These are phyloP conservation scores for Smutsia gigantea DNA, from an alignment of 2,797 vertebrate genomes.

Conservation along the genomic window DNA sequence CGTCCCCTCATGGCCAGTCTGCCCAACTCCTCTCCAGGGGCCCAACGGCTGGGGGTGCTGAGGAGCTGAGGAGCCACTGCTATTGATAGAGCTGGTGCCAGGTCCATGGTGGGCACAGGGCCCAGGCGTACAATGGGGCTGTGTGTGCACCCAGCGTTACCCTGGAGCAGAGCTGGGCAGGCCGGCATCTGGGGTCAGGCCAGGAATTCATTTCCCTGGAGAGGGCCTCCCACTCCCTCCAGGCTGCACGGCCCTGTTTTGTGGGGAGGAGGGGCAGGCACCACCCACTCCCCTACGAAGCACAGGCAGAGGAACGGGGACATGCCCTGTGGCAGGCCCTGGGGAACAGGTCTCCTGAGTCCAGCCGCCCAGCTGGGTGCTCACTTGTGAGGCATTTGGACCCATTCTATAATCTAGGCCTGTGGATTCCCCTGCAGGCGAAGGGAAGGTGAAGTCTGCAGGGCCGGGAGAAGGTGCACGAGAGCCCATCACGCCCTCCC, in stretches of 20 bases:
- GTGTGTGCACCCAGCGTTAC: conserved; percentile 72
- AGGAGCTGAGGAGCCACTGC: conserved; percentile 48
- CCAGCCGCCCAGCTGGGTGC: not conserved
- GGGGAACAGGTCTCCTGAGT: not conserved
- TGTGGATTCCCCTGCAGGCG: not conserved
- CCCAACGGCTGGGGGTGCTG: not conserved
- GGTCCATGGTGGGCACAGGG: conserved; percentile 67
- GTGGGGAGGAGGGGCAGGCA: not conserved
- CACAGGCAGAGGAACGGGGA: not conserved
- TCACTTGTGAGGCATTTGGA: not conserved
- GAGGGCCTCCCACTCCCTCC: conserved; percentile 55
- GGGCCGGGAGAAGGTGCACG: not conserved
- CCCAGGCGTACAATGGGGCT: conserved; percentile 76
- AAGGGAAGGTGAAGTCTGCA: not conserved
- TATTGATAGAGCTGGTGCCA: conserved; percentile 67
- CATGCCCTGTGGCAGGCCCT: not conserved
- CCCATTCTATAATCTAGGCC: not conserved
- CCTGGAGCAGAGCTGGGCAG: conserved; percentile 66
- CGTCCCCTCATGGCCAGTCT: not conserved
- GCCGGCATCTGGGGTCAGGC: conserved; percentile 70
- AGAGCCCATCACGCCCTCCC: not conserved
- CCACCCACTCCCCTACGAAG: not conserved
- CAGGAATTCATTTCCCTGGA: conserved; percentile 77
- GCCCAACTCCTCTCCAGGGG: not conserved
- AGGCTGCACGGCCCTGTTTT: not conserved